Evolutionary conservation across 2,888 invertebrate species (phyloP).

Genomic region (Netelia inedita): DNA sequence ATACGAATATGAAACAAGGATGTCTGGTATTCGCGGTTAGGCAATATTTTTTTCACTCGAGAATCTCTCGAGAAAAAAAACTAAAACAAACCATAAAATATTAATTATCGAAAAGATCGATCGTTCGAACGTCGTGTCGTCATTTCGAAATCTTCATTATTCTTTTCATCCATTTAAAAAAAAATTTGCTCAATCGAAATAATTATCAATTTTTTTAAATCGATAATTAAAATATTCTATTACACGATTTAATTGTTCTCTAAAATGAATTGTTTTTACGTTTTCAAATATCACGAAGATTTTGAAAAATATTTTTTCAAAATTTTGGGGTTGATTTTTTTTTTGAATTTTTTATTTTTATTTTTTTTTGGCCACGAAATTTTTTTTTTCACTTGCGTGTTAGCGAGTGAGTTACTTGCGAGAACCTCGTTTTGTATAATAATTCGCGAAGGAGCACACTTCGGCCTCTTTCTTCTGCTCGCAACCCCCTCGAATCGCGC

Average conservation of each 20-base stretch:
- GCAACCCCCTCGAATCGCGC: slow-evolving; percentile 64
- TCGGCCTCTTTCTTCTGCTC: slow-evolving; percentile 63
- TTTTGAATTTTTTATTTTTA: not conserved
- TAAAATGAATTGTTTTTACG: no score
- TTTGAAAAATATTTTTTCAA: no score
- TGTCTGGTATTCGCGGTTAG: slow-evolving; percentile 1
- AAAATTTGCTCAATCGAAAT: no score
- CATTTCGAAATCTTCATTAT: not conserved
- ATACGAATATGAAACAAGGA: slow-evolving; percentile 23
- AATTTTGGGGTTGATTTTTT: not conserved
- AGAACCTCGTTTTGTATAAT: slow-evolving; percentile 11
- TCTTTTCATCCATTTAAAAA: not conserved
- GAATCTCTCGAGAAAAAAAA: not conserved
- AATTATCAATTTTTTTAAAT: no score
- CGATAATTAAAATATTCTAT: no score
- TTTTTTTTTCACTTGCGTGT: not conserved
- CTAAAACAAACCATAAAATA: not conserved
- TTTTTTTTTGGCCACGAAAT: not conserved
- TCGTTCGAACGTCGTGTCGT: not conserved
- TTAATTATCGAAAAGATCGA: not conserved
- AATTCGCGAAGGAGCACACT: slow-evolving; percentile 43
- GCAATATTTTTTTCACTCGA: slow-evolving; percentile 36
- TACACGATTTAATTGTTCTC: no score
- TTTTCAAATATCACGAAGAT: no score
- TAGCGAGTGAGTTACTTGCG: no score